These are phyloP conservation scores for Epinephelus awoara DNA, from an alignment of 2,797 vertebrate genomes.

Conservation along the genomic window DNA sequence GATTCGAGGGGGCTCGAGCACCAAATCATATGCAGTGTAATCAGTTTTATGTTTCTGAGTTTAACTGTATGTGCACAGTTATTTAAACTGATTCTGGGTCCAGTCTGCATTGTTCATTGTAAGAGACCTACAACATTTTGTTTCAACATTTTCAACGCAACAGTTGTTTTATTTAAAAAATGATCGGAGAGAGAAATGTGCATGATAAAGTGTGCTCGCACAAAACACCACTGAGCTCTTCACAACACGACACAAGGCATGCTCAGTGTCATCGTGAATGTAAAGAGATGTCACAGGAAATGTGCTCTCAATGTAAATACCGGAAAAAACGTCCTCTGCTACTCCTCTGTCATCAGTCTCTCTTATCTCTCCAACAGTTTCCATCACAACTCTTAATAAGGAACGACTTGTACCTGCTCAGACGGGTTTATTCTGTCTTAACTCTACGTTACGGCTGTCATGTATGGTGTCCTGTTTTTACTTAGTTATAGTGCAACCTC, in stretches of 20 bases:
- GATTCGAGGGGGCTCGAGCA: not conserved
- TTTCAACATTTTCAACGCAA: too few relatives aligned
- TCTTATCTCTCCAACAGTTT: conserved; percentile 9
- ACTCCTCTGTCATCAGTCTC: not conserved
- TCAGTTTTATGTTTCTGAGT: not conserved
- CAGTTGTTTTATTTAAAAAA: not conserved
- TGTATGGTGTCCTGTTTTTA: too few relatives aligned
- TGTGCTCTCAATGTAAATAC: conserved; percentile 25
- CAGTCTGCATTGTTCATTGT: not conserved
- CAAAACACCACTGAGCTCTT: not conserved
- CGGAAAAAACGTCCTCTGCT: not conserved
- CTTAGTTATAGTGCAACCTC: too few relatives aligned
- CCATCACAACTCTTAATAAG: not conserved
- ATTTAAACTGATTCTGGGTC: not conserved
- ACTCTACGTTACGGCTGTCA: not conserved
- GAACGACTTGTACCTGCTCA: not conserved
- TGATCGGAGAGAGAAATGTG: not conserved
- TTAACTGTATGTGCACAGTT: not conserved
- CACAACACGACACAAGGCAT: not conserved
- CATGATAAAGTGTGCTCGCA: not conserved
- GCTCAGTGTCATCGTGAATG: not conserved
- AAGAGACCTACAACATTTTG: not conserved
- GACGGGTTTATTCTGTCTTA: not conserved
- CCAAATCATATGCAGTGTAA: not conserved
- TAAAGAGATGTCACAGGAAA: conserved; percentile 21